Percentiles rank a stretch among this genome's conserved stretches.
phyloP scores from a whole-genome alignment of 1,140 invertebrate species.

The Rhagoletis pomonella region DNA sequence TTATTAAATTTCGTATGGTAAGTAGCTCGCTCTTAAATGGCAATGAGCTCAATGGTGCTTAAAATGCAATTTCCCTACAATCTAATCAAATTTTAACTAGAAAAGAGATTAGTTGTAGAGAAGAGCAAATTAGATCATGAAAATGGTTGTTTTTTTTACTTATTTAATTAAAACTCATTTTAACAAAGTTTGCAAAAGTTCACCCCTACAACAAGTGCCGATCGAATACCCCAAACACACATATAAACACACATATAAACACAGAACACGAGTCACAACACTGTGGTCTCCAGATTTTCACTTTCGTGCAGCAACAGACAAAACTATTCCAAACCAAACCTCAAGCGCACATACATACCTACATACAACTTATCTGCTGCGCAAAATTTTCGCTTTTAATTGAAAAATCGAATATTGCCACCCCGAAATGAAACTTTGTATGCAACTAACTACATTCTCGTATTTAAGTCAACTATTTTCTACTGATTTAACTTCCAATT shows the following conservation, averaged over 20 bases:
- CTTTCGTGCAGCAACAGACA: background rate
- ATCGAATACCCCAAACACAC: background rate
- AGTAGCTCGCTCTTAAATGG: too few species aligned
- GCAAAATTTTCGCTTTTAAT: conserved; percentile 45
- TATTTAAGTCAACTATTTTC: background rate
- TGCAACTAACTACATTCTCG: background rate
- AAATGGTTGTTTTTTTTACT: too few species aligned
- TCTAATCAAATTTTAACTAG: too few species aligned
- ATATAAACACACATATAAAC: background rate
- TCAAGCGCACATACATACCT: background rate
- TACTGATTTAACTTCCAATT: conserved; percentile 5
- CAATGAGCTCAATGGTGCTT: too few species aligned
- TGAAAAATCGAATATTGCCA: conserved; percentile 27
- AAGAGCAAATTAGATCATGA: too few species aligned
- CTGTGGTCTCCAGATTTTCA: background rate
- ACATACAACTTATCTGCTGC: conserved; percentile 4
- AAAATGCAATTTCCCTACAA: too few species aligned
- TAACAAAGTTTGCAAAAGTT: background rate
- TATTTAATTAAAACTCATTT: background rate
- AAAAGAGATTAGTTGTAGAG: too few species aligned
- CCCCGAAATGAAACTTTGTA: background rate
- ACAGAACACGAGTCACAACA: background rate
- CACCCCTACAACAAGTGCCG: background rate
- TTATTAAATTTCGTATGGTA: too few species aligned
- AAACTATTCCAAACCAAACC: background rate